Conservation (phyloP, 2,888 invertebrate species). For the Blomia tropicalis region DNA sequence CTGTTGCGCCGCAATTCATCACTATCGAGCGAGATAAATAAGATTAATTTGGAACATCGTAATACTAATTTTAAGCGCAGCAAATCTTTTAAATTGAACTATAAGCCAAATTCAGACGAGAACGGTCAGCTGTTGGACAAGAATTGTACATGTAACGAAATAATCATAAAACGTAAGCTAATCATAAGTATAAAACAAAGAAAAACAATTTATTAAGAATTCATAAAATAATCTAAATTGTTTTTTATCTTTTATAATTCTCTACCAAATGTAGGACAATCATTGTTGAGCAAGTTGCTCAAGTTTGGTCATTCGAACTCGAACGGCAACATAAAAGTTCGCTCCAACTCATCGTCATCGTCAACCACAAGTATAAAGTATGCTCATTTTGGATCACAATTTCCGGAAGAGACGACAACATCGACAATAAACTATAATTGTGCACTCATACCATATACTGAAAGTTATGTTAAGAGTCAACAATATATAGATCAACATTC, state of each 20-base stretch:
- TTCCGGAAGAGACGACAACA: conserved; percentile 10
- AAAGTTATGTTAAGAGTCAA: neutral
- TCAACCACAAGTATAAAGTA: neutral
- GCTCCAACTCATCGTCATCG: neutral
- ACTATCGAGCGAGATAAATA: neutral
- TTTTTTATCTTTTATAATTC: neutral
- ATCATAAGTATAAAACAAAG: neutral
- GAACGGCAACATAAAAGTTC: neutral
- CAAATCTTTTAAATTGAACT: conserved; percentile 18
- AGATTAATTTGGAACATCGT: neutral
- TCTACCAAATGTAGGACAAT: conserved; percentile 19
- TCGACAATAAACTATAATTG: neutral
- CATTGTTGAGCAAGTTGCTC: conserved; percentile 19
- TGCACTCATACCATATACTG: neutral
- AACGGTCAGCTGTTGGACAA: neutral
- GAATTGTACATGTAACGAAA: conserved; percentile 5
- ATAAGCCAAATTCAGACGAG: neutral
- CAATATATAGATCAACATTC: neutral
- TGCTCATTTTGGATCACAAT: conserved; percentile 19
- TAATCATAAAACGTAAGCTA: conserved; percentile 2
- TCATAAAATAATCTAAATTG: neutral
- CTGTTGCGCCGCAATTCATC: neutral
- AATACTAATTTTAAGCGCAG: conserved; percentile 17
- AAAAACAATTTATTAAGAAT: too few relatives aligned
- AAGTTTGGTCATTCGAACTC: neutral